Conservation (phyloP, 2,797 vertebrate species). For the Bucorvus abyssinicus region DNA sequence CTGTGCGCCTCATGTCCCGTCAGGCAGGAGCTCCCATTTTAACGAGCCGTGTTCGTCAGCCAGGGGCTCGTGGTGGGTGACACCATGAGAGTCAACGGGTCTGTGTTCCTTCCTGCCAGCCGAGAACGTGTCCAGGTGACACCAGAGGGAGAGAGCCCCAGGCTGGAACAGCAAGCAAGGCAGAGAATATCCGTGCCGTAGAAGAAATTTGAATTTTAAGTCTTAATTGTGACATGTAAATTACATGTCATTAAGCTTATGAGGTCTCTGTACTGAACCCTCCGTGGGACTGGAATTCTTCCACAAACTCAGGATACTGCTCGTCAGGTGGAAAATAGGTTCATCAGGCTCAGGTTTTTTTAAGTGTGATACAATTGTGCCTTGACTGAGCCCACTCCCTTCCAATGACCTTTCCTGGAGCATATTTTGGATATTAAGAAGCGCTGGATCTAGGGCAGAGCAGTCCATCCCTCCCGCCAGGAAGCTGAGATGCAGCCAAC, state of each 20-base stretch:
- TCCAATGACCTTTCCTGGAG: slow-evolving; percentile 30
- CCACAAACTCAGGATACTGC: not conserved
- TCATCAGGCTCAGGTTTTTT: not conserved
- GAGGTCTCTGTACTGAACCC: not conserved
- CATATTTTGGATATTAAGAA: not conserved
- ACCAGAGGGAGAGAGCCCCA: not conserved
- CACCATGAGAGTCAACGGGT: accelerated
- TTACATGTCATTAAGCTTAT: too few species aligned
- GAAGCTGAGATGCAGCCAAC: slow-evolving; percentile 26
- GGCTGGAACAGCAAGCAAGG: not conserved
- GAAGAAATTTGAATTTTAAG: not conserved
- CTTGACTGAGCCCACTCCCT: not conserved
- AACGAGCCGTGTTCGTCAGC: not conserved
- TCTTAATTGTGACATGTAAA: not conserved
- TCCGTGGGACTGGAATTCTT: not conserved
- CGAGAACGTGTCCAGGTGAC: not conserved
- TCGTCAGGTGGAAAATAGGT: not conserved
- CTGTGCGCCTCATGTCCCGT: not conserved
- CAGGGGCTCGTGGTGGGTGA: not conserved
- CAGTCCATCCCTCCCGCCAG: slow-evolving; percentile 8
- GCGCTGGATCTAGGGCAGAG: slow-evolving; percentile 4
- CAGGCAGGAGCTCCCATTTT: not conserved
- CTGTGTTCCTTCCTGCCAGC: not conserved
- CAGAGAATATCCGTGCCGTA: not conserved
- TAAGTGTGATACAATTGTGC: not conserved